Base-by-base conservation (phyloP, 1,140 invertebrate genomes). In the Ephestia elutella region DNA sequence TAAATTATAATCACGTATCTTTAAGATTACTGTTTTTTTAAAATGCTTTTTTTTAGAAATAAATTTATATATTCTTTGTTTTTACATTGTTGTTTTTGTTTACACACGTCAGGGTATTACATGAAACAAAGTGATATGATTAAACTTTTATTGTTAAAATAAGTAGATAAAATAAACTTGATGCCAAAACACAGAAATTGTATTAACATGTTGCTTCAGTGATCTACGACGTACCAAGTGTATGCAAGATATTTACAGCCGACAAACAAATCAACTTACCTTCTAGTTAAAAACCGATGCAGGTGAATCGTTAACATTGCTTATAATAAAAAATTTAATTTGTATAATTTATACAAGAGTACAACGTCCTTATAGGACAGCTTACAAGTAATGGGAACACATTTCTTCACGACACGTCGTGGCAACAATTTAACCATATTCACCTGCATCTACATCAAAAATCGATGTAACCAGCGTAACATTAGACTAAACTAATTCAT, bases 131-230 rank as follows among this genome's bases (percentile, higher is more conserved):
- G 51, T 51, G 25, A 17, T 75, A 68, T 76, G 73, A 78, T 78
- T 77, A 77, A 86, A 78, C 66, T 81, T 86, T 89, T 87, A 87
- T 87, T 83, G 79, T 86, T 84, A 89, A 89, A 87, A 89, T 86
- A 88, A 88, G 86, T 88, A 88, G 85, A 88, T 88, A 87, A 87
- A 89, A 89, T 89, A 87, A 89, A 89, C 80, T 86, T 79, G 78
- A 84, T 86, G 86, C 78, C 74, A 83, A 89, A 88, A 87, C 82
- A 84, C 73, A 75, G 72, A 82, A 81, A 83, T 82, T 80, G 66
- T 86, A 87, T 82, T 78, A 87, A 86, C 79, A 82, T 75, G 73
- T 78, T 75, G 73, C 78, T 77, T 65, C 72, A 63, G 70, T 82
- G 80, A 86, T 86, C 77, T 82, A 80, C 69, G 71, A 80, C 66